These are phyloP conservation scores for Nipponia nippon DNA, from an alignment of 2,113 vertebrate genomes.

Conservation along the genomic window DNA sequence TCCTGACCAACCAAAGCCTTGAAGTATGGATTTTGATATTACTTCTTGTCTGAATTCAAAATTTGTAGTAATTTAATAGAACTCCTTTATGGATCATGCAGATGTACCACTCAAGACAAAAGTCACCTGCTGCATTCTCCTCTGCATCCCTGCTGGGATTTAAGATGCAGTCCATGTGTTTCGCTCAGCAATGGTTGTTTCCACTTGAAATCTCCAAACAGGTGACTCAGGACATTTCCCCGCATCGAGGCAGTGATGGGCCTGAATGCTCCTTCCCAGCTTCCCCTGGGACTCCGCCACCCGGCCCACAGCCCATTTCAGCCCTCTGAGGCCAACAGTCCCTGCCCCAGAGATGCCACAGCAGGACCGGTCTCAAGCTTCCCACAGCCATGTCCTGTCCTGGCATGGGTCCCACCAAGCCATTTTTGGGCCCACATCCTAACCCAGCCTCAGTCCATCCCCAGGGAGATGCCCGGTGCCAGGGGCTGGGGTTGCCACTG, in stretches of 20 bases:
- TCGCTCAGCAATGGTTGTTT: background rate
- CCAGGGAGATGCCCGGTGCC: accelerated
- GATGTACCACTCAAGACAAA: background rate
- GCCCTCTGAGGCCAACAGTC: background rate
- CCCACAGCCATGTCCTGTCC: background rate
- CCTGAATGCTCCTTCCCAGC: background rate
- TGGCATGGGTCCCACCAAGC: background rate
- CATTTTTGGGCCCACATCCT: background rate
- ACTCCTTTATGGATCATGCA: background rate
- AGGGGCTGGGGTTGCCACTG: background rate
- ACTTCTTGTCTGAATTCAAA: background rate
- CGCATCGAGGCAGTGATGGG: background rate
- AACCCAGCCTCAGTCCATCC: background rate
- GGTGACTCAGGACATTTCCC: background rate
- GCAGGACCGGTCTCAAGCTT: background rate
- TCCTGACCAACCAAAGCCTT: background rate
- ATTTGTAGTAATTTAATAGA: background rate
- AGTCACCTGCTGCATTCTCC: background rate
- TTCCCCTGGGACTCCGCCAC: accelerated
- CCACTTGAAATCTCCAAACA: background rate
- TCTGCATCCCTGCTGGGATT: background rate
- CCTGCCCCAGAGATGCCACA: accelerated
- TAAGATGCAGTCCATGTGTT: accelerated
- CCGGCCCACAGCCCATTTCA: background rate
- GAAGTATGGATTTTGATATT: slow-evolving; percentile 1